Conservation (phyloP, 2,797 vertebrate genomes). For the Myotis planiceps region DNA sequence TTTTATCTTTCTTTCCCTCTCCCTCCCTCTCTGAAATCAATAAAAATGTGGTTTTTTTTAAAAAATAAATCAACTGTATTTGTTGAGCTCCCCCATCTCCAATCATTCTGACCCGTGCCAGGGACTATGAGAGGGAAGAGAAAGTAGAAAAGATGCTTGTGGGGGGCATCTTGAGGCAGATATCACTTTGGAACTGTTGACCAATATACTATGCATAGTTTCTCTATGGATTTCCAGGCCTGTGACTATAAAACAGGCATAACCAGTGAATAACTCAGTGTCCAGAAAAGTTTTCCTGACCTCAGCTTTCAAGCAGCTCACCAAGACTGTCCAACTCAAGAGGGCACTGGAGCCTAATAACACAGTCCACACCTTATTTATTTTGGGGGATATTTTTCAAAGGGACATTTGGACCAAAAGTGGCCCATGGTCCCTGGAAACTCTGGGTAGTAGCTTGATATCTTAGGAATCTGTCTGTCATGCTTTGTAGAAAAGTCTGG, state of each 20-base stretch:
- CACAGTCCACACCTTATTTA: neutral
- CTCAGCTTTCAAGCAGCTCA: neutral
- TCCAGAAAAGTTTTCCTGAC: neutral
- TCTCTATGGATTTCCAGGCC: neutral
- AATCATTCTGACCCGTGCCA: neutral
- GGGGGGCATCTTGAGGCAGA: neutral
- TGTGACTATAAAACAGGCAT: neutral
- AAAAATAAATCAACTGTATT: no score
- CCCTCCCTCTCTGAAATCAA: no score
- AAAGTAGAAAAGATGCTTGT: neutral
- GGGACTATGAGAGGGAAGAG: neutral
- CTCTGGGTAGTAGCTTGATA: neutral
- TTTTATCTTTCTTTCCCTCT: no score
- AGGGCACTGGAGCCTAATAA: neutral
- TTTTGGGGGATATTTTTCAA: neutral
- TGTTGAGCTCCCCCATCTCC: no score
- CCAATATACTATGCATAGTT: accelerated
- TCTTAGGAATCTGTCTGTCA: neutral
- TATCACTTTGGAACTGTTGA: neutral
- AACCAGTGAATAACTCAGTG: neutral
- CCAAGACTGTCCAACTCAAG: neutral
- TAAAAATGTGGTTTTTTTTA: no score
- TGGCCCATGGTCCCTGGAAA: neutral
- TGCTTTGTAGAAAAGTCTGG: neutral
- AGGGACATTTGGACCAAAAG: neutral